Conservation (phyloP, 2,888 invertebrate genomes). For the Conus canariensis region DNA sequence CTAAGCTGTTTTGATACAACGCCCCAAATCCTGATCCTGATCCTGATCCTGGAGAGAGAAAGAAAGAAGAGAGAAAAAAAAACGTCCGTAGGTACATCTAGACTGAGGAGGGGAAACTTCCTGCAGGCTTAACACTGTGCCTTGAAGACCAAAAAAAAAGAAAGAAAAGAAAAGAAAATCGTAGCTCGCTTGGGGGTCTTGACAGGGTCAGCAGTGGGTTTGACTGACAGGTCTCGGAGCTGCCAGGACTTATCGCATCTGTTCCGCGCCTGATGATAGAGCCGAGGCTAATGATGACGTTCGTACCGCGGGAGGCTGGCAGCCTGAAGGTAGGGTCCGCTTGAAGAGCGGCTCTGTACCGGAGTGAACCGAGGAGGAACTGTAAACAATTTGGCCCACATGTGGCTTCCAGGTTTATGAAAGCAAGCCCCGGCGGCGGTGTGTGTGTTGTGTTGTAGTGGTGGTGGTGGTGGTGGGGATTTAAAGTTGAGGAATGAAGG, state of each 20-base stretch:
- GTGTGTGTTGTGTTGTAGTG: too few relatives aligned
- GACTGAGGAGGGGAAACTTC: too few relatives aligned
- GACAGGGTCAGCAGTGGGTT: constrained; percentile 17
- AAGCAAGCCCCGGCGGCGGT: not conserved
- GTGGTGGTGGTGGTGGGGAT: too few relatives aligned
- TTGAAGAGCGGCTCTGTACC: not conserved
- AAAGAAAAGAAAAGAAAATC: too few relatives aligned
- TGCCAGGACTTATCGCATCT: constrained; percentile 36
- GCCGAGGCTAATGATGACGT: not conserved
- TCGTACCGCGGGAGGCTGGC: not conserved
- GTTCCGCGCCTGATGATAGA: constrained; percentile 6
- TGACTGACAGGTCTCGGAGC: constrained; percentile 37
- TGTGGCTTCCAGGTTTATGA: not conserved
- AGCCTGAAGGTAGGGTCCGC: not conserved
- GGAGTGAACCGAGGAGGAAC: not conserved
- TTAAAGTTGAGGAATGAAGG: not conserved
- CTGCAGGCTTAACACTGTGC: not conserved
- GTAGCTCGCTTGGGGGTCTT: not conserved
- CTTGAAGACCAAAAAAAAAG: too few relatives aligned
- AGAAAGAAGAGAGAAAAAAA: too few relatives aligned
- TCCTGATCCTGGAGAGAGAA: too few relatives aligned
- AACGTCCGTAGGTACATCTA: too few relatives aligned
- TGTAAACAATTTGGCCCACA: constrained; percentile 19
- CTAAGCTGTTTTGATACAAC: too few relatives aligned
- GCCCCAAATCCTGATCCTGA: too few relatives aligned